phyloP scores from a whole-genome alignment of 2,888 invertebrate genomes.

The Junonia oenone region DNA sequence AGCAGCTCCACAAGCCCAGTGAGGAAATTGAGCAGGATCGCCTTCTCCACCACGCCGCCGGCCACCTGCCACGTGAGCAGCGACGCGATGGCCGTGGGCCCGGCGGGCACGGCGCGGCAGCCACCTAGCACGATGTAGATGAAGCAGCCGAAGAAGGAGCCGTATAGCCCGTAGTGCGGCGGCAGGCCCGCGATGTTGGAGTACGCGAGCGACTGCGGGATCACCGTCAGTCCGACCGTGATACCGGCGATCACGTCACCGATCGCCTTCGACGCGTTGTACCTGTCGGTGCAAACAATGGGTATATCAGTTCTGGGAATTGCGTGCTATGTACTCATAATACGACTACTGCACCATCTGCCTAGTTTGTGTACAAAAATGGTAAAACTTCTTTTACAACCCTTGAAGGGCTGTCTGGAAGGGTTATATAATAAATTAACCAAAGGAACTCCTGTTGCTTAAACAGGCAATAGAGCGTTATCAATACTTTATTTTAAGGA shows the following conservation, averaged over 20 bases:
- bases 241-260: conserved; percentile 95
- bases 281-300: conserved; percentile 47
- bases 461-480: no score
- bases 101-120: conserved; percentile 94
- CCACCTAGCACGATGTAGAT: conserved; percentile 94
- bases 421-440: no score
- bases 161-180: conserved; percentile 93
- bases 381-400: no score
- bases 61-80: conserved; percentile 90
- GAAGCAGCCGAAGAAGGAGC: conserved; percentile 95
- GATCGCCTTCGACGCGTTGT: conserved; percentile 84
- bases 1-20: conserved; percentile 86
- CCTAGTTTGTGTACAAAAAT: no score
- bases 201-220: conserved; percentile 93
- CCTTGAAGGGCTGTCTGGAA: no score
- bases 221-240: conserved; percentile 95
- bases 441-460: no score
- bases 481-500: no score
- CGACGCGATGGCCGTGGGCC: conserved; percentile 95
- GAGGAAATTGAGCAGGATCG: conserved; percentile 87
- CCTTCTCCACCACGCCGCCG: conserved; percentile 83
- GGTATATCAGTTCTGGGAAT: no score
- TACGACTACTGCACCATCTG: no score
- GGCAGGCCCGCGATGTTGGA: conserved; percentile 89
- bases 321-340: no score